Evolutionary conservation across 2,797 vertebrate genomes (phyloP).

Genomic region (Sebastes wilsoni): DNA sequence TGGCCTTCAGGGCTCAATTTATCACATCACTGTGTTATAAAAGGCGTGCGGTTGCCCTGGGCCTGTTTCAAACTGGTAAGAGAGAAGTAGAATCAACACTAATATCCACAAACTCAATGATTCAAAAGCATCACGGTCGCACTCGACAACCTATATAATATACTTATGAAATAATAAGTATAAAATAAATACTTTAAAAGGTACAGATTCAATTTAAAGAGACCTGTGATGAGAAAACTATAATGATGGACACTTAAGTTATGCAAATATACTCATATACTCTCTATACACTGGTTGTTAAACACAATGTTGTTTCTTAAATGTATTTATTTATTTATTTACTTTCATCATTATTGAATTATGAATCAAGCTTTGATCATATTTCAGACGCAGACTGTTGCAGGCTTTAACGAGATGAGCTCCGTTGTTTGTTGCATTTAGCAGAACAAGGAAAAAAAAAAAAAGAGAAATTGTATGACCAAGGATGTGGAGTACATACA

Average conservation of each 20-base stretch:
- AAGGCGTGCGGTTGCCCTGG: slow-evolving; percentile 38
- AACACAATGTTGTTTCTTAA: not conserved
- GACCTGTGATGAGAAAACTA: not conserved
- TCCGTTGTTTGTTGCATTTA: not conserved
- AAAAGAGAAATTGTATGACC: too few relatives aligned
- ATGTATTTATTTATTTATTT: not conserved
- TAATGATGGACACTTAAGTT: not conserved
- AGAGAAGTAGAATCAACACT: slow-evolving; percentile 18
- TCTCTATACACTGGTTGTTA: not conserved
- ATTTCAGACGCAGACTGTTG: not conserved
- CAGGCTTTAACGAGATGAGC: not conserved
- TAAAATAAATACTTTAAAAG: not conserved
- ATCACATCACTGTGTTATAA: slow-evolving; percentile 49
- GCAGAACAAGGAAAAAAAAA: not conserved
- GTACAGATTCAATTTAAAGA: not conserved
- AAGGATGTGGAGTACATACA: not conserved
- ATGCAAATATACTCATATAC: accelerated
- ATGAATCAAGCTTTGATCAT: not conserved
- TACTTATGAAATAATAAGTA: not conserved
- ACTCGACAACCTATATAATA: not conserved
- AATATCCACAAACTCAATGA: not conserved
- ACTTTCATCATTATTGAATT: not conserved
- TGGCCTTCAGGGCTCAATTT: slow-evolving; percentile 45
- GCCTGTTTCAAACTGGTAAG: slow-evolving; percentile 39
- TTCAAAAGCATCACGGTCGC: not conserved